These are phyloP conservation scores for Chelmon rostratus DNA, from an alignment of 2,797 vertebrate species.

Conservation along the genomic window DNA sequence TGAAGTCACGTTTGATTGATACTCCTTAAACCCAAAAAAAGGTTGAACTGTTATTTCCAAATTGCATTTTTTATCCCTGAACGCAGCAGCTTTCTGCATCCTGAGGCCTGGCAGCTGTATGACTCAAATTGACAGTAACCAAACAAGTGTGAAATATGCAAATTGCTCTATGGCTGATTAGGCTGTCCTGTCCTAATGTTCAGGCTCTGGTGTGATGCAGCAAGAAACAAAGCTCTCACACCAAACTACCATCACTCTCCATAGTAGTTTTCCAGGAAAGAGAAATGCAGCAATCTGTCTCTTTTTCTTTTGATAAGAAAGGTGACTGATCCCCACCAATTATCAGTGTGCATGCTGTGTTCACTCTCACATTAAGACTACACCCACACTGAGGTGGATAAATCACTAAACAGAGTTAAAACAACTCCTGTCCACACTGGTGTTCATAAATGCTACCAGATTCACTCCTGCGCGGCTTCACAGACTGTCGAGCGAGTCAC, in stretches of 20 bases:
- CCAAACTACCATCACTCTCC: neutral
- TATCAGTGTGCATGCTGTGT: neutral
- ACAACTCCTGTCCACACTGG: neutral
- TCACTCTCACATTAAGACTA: neutral
- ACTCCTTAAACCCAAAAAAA: neutral
- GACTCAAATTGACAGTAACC: constrained; percentile 35
- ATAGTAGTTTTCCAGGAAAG: neutral
- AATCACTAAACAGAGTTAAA: neutral
- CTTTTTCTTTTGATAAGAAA: neutral
- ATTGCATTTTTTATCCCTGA: constrained; percentile 4
- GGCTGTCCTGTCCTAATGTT: constrained; percentile 17
- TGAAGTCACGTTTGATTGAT: constrained; percentile 3
- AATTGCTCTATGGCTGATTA: constrained; percentile 49
- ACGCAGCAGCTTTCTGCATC: constrained; percentile 18
- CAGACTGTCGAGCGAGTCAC: neutral
- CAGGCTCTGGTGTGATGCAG: constrained; percentile 21
- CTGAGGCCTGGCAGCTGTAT: constrained; percentile 44
- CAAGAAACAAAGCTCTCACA: constrained; percentile 26
- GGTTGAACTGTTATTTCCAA: neutral
- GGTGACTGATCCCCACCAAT: neutral
- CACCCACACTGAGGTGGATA: neutral
- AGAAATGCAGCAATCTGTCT: neutral
- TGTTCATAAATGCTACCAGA: constrained; percentile 6
- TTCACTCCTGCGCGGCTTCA: neutral
- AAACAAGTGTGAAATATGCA: constrained; percentile 52